Percentiles rank a stretch among this genome's conserved stretches.
These are phyloP conservation scores for Drosophila birchii DNA, from an alignment of 2,888 invertebrate genomes.

Conservation along the genomic window DNA sequence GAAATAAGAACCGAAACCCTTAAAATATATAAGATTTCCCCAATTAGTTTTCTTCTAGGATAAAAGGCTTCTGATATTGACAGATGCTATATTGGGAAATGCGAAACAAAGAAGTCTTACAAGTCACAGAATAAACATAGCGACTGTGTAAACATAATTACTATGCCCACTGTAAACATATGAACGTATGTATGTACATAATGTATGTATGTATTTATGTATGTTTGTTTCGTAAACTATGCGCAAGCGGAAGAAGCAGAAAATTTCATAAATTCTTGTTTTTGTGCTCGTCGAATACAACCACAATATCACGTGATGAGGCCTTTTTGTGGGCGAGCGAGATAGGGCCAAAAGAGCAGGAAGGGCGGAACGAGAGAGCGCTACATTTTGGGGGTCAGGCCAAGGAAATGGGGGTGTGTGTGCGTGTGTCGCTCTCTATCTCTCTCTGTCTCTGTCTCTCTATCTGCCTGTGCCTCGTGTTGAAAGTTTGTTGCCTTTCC, in stretches of 20 bases:
- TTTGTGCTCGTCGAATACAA: slow-evolving; percentile 28
- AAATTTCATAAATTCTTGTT: slow-evolving; percentile 32
- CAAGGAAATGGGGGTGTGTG: slow-evolving; percentile 43
- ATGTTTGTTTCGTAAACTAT: slow-evolving; percentile 21
- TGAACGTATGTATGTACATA: background rate
- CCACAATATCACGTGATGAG: slow-evolving; percentile 43
- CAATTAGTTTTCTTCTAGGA: background rate
- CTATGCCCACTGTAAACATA: slow-evolving; percentile 27
- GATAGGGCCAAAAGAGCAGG: background rate
- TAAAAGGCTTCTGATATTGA: slow-evolving; percentile 1
- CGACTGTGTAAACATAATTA: slow-evolving; percentile 21
- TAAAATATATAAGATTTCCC: background rate
- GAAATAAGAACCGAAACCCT: background rate
- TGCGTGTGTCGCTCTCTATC: slow-evolving; percentile 8
- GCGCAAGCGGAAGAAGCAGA: slow-evolving; percentile 39
- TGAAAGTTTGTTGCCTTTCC: slow-evolving; percentile 38
- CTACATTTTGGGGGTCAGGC: slow-evolving; percentile 30
- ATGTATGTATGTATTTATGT: slow-evolving; percentile 2
- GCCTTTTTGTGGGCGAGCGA: slow-evolving; percentile 21
- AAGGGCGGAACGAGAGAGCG: background rate
- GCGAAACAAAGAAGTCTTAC: slow-evolving; percentile 29
- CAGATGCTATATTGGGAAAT: slow-evolving; percentile 4
- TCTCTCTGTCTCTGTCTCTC: slow-evolving; percentile 11
- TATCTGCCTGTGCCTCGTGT: background rate
- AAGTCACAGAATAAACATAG: slow-evolving; percentile 24